These are phyloP conservation scores for Zaprionus nigranus DNA, from an alignment of 1,140 invertebrate genomes.

Conservation along the genomic window DNA sequence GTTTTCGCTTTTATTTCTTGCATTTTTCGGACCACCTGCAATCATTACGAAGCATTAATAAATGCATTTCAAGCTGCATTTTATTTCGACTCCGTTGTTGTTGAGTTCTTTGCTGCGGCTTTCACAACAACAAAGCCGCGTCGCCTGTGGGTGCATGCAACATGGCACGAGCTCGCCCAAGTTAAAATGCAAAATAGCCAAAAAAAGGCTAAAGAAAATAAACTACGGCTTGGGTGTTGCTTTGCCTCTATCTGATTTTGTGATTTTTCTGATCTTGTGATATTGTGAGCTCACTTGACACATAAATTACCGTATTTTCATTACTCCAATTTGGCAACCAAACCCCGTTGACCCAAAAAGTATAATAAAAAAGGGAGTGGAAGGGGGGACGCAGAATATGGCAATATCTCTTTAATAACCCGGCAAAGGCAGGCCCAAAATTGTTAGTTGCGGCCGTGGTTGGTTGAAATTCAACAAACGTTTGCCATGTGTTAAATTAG, in stretches of 20 bases:
- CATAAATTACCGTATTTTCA: constrained; percentile 50
- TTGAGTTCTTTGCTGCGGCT: constrained; percentile 54
- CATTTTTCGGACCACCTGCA: constrained; percentile 65
- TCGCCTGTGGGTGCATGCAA: constrained; percentile 58
- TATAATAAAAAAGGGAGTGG: not conserved
- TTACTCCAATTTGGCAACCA: constrained; percentile 34
- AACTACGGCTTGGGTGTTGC: constrained; percentile 37
- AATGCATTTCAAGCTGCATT: constrained; percentile 61
- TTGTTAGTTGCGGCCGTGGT: constrained; percentile 18
- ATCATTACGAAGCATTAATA: constrained; percentile 68
- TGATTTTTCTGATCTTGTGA: not conserved
- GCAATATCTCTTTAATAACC: constrained; percentile 39
- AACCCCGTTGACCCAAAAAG: constrained; percentile 36
- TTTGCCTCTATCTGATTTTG: constrained; percentile 13
- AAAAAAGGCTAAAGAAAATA: constrained; percentile 36
- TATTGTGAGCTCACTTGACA: constrained; percentile 44
- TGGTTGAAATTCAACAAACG: constrained; percentile 61
- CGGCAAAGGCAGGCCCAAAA: constrained; percentile 15
- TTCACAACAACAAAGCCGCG: constrained; percentile 64
- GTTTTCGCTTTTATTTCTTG: constrained; percentile 11
- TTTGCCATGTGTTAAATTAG: constrained; percentile 61
- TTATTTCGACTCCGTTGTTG: constrained; percentile 36
- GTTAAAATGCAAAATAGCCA: constrained; percentile 64
- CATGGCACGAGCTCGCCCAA: constrained; percentile 65
- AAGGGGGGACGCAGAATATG: constrained; percentile 19